Evolutionary conservation across 1,140 invertebrate species (phyloP).

Genomic region (Drosophila ambigua): DNA sequence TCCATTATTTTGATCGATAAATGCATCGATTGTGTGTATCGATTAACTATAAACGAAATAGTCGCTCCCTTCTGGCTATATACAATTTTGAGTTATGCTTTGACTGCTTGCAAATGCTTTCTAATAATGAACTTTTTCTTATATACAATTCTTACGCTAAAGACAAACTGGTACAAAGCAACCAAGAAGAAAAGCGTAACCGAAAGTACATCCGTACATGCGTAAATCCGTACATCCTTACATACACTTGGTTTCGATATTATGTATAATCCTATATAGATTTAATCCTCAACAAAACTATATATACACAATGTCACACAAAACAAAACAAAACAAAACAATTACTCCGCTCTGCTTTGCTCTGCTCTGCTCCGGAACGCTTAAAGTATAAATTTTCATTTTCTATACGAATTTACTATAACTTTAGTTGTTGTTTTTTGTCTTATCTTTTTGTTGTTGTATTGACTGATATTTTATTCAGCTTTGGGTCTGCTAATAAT

Average conservation of each 20-base stretch:
- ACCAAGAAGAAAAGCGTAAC: constrained; percentile 9
- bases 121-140: neutral
- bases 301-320: constrained; percentile 30
- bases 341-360: no score
- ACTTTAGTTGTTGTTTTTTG: constrained; percentile 10
- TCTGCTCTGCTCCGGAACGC: no score
- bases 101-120: no score
- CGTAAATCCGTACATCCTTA: constrained; percentile 8
- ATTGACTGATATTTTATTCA: constrained; percentile 9
- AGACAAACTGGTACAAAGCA: constrained; percentile 10
- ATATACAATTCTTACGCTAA: constrained; percentile 32
- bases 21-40: no score
- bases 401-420: constrained; percentile 24
- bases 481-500: constrained; percentile 67
- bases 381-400: neutral
- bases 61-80: no score
- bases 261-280: no score
- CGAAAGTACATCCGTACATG: neutral
- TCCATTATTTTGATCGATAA: no score
- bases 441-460: constrained; percentile 12
- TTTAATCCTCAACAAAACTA: constrained; percentile 28
- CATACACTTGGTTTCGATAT: neutral
- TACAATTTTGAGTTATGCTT: neutral
- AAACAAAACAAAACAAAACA: neutral
- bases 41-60: neutral